Base-by-base conservation (phyloP, 2,888 invertebrate species). In the Stictocephala bisonia region DNA sequence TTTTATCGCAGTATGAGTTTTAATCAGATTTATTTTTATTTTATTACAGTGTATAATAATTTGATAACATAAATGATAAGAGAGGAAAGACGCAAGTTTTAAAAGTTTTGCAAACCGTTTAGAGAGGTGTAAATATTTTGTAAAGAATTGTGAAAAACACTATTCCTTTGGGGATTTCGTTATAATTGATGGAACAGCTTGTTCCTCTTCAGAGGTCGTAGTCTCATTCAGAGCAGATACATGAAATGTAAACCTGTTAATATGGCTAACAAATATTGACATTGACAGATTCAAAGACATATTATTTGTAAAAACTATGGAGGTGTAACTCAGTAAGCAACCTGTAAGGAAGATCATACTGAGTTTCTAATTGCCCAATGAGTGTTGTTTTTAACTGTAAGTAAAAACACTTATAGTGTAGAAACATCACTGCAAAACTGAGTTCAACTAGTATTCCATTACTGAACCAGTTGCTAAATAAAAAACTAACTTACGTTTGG, bases 1-100 rank as follows among this genome's bases (percentile, higher is more conserved):
- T 71, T 72, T 66, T 66, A 64, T 22, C 15, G 26, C 6, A 72
- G 48, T 6, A 72, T 51, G 51, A 50, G 64, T 15, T n/a, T 72
- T 11, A 66, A 53, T 26, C n/a, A 35, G 66, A 15, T 72, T 72
- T 20, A 18, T 40, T 26, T 72, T n/a, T n/a, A n/a, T 72, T 18
- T 40, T 66, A 18, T 24, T 67, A 20, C 9, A 51, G 18, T 35
- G 26, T 29, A 31, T 72, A 11, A n/a, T n/a, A 27, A 15, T 53
- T 51, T 53, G 66, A 72, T 35, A 66, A 72, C 40, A 27, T 53
- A 13, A 18, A 51, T 40, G 41, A 51, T 29, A 66, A n/a, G 40
- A 41, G 35, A 20, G 24, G 51, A 66, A 27, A 29, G 31, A 15
- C 51, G 35, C 64, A 48, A 50, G 51, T 13, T 44, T n/a, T 53